Conservation (phyloP, 1,140 invertebrate species). For the Metopolophium dirhodum region DNA sequence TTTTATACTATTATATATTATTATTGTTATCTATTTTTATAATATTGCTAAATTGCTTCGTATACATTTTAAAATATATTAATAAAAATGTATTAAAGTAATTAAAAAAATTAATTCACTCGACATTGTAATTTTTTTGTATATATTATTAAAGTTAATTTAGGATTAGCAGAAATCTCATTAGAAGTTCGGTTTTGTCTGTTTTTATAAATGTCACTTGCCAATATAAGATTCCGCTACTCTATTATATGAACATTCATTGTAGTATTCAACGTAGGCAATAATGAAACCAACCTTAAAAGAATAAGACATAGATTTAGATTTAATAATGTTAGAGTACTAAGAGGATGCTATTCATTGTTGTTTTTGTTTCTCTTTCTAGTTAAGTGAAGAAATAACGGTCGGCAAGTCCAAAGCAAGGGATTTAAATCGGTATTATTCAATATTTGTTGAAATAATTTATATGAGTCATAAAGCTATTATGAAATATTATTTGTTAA, state of each 20-base stretch:
- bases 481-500: background rate
- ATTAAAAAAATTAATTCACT: background rate
- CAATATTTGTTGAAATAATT: background rate
- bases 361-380: background rate
- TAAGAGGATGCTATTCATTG: background rate
- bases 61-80: background rate
- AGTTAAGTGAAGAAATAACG: background rate
- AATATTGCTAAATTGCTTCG: background rate
- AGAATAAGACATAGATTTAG: background rate
- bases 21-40: background rate
- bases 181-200: constrained; percentile 7
- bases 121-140: background rate
- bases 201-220: background rate
- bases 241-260: background rate
- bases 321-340: background rate
- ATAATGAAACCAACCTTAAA: background rate
- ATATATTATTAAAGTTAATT: background rate
- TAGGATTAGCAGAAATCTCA: background rate
- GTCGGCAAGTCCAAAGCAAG: background rate
- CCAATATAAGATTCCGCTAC: background rate
- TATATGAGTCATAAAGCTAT: background rate
- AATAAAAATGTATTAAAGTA: background rate
- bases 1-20: background rate
- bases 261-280: background rate
- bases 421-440: background rate